Conservation (phyloP, 2,113 vertebrate species). For the Manacus vitellinus region DNA sequence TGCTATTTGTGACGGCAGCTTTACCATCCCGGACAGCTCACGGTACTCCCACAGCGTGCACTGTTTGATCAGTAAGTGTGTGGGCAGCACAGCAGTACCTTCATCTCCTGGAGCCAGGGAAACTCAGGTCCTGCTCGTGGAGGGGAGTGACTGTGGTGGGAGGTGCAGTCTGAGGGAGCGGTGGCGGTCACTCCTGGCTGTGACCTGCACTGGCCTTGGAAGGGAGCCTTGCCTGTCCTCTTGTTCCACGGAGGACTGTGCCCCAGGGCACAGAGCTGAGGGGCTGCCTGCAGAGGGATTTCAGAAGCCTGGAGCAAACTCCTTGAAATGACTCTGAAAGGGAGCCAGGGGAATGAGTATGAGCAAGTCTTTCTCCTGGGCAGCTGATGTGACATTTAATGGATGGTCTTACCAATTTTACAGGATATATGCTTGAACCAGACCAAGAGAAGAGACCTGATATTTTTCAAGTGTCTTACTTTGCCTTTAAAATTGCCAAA, state of each 20-base stretch:
- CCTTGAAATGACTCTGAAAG: background rate
- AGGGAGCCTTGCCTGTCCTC: background rate
- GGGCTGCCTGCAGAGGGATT: background rate
- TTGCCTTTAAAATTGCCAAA: slow-evolving; percentile 94
- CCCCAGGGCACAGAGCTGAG: background rate
- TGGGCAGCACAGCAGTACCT: background rate
- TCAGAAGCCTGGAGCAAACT: background rate
- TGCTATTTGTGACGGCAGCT: slow-evolving; percentile 96
- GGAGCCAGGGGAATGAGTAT: too few relatives aligned
- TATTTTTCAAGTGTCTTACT: slow-evolving; percentile 95
- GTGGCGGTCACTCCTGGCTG: background rate
- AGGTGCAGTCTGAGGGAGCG: background rate
- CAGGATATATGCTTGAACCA: slow-evolving; percentile 97
- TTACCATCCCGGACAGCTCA: slow-evolving; percentile 93
- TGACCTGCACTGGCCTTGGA: too few relatives aligned
- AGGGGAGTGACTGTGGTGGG: background rate
- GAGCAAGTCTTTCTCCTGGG: too few relatives aligned
- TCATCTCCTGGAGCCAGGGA: rapidly evolving
- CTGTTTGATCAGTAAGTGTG: slow-evolving; percentile 93
- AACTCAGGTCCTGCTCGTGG: rapidly evolving
- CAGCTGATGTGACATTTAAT: rapidly evolving
- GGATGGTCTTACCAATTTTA: background rate
- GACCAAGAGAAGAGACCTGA: slow-evolving; percentile 93
- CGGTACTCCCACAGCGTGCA: slow-evolving; percentile 89
- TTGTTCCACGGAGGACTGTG: rapidly evolving